Evolutionary conservation across 2,113 vertebrate genomes (phyloP).

Genomic region (Zosterops pallidus): DNA sequence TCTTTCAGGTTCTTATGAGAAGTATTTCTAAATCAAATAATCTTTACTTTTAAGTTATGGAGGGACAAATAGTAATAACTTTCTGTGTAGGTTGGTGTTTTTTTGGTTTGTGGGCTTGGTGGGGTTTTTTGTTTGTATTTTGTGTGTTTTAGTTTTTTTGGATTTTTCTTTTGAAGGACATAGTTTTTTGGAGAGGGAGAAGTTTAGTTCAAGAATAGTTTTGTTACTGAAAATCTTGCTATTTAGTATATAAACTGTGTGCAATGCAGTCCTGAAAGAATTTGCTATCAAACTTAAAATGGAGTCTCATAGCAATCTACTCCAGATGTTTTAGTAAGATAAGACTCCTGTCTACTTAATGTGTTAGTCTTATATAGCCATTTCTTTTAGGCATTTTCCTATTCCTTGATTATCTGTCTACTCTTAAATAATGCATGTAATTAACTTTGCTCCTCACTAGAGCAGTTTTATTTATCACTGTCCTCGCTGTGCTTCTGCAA

Average conservation of each 20-base stretch:
- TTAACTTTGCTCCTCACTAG: neutral
- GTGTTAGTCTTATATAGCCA: neutral
- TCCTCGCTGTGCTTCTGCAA: neutral
- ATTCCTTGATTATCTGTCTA: neutral
- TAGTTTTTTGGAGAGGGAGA: neutral
- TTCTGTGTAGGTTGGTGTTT: fast-evolving
- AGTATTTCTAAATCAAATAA: neutral
- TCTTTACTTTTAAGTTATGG: neutral
- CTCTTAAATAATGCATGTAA: neutral
- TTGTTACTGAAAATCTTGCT: neutral
- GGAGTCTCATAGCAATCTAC: conserved; percentile 5
- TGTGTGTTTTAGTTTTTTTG: neutral
- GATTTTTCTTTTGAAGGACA: no score
- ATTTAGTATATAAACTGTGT: neutral
- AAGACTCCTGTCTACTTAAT: neutral
- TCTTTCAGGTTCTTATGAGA: neutral
- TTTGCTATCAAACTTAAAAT: conserved; percentile 45
- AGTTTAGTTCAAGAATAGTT: neutral
- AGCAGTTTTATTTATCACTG: neutral
- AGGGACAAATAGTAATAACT: neutral
- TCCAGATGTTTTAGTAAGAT: conserved; percentile 58
- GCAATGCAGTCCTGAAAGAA: conserved; percentile 11
- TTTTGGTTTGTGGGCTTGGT: neutral
- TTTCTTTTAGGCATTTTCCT: neutral
- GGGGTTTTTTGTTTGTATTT: neutral